These are phyloP conservation scores for Chalcosyrphus nemorum DNA, from an alignment of 2,888 invertebrate species.

Conservation along the genomic window DNA sequence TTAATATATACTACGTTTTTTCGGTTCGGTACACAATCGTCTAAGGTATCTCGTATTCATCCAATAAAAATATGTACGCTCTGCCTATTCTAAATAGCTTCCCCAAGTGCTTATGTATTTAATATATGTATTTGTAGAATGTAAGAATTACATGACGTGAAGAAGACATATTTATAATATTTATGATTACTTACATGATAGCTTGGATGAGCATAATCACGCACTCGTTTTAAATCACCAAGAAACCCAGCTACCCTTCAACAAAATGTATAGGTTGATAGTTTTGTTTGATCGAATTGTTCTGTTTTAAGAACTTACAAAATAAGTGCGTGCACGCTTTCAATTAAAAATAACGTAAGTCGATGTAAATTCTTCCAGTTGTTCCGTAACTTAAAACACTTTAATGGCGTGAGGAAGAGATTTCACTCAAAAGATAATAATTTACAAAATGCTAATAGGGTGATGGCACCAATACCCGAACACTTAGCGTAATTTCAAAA, in stretches of 20 bases:
- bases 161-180: conserved; percentile 4
- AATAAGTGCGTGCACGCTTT: not conserved
- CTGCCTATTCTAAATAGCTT: too few relatives aligned
- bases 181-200: conserved; percentile 34
- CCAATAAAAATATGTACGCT: not conserved
- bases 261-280: conserved; percentile 1
- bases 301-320: not conserved
- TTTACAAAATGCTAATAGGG: too few relatives aligned
- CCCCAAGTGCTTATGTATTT: not conserved
- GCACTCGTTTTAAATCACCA: conserved; percentile 13
- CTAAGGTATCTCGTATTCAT: not conserved
- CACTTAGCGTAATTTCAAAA: too few relatives aligned
- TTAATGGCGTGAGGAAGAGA: too few relatives aligned
- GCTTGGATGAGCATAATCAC: conserved; percentile 16
- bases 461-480: too few relatives aligned
- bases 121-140: not conserved
- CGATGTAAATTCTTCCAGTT: not conserved
- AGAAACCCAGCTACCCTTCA: too few relatives aligned
- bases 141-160: conserved; percentile 5
- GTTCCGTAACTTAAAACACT: too few relatives aligned
- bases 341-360: not conserved
- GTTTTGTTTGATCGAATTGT: conserved; percentile 32
- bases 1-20: conserved; percentile 58
- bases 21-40: conserved; percentile 21
- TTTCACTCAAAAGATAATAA: too few relatives aligned